phyloP scores from a whole-genome alignment of 2,888 invertebrate species.

The Conus canariensis region DNA sequence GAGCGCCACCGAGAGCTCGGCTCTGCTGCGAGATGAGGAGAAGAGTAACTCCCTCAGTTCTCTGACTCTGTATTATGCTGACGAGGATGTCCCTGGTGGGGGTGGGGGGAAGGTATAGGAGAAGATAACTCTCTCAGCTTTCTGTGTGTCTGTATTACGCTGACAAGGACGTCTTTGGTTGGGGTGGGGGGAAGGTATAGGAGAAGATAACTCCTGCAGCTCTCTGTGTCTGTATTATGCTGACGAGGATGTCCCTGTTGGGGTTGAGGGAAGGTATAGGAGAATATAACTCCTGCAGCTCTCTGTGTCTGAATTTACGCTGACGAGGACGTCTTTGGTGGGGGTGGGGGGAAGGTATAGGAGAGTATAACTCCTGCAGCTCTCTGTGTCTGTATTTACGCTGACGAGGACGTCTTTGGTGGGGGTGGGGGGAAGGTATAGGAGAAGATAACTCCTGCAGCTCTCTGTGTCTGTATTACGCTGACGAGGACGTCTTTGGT shows the following conservation, averaged over 20 bases:
- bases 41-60: slow-evolving; percentile 65
- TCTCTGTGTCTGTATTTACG: no score
- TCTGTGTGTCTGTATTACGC: slow-evolving; percentile 74
- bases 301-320: no score
- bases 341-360: neutral
- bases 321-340: neutral
- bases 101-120: slow-evolving; percentile 56
- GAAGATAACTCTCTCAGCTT: slow-evolving; percentile 64
- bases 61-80: slow-evolving; percentile 72
- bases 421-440: no score
- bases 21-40: slow-evolving; percentile 77
- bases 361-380: no score
- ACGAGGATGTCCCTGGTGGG: slow-evolving; percentile 52
- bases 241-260: slow-evolving; percentile 53
- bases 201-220: slow-evolving; percentile 66
- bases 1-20: slow-evolving; percentile 81
- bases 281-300: no score
- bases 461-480: no score
- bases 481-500: neutral
- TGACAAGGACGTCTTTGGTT: slow-evolving; percentile 54
- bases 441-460: no score
- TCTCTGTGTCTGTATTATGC: slow-evolving; percentile 73
- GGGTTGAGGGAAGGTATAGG: neutral
- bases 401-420: no score
- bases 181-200: slow-evolving; percentile 60